Evolutionary conservation across 2,888 invertebrate genomes (phyloP).

Genomic region (Orchesella flavescens): DNA sequence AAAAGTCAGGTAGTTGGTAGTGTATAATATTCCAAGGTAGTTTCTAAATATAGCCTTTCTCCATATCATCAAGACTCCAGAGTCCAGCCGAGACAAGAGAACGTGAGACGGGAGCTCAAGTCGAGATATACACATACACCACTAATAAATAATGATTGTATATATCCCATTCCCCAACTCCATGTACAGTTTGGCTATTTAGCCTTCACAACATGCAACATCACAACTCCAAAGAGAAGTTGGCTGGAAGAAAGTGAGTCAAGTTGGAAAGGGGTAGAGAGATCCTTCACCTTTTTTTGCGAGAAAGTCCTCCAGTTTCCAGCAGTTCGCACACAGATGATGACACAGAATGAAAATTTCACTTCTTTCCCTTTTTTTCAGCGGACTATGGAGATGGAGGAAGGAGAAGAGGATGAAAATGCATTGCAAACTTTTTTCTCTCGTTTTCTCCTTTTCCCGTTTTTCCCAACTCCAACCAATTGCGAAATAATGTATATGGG

Average conservation of each 20-base stretch:
- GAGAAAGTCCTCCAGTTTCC: background rate
- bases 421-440: background rate
- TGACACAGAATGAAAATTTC: slow-evolving; percentile 31
- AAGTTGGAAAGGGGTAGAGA: no score
- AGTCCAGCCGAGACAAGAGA: background rate
- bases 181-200: background rate
- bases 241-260: no score
- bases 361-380: slow-evolving; percentile 24
- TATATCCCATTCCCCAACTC: background rate
- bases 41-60: slow-evolving; percentile 13
- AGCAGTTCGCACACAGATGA: background rate
- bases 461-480: no score
- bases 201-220: background rate
- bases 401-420: background rate
- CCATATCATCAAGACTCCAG: background rate
- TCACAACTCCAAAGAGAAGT: background rate
- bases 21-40: background rate
- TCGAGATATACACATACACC: background rate
- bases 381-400: slow-evolving; percentile 5
- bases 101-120: background rate
- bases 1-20: background rate
- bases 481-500: no score
- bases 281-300: background rate
- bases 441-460: no score
- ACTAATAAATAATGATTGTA: slow-evolving; percentile 1